These are phyloP conservation scores for Lottia gigantea DNA, from an alignment of 2,888 invertebrate species.

Conservation along the genomic window DNA sequence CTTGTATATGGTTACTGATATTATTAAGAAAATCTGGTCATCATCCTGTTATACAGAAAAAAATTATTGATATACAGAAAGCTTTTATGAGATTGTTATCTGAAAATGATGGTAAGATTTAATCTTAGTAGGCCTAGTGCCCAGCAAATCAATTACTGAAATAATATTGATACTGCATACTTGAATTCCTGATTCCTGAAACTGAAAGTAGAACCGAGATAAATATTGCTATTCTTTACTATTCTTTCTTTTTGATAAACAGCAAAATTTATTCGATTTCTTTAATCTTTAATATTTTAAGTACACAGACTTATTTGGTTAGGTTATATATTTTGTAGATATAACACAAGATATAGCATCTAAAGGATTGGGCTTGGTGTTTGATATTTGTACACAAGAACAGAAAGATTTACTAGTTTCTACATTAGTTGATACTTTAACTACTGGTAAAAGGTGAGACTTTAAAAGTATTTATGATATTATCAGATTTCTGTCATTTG, in stretches of 20 bases:
- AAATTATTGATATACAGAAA: constrained; percentile 79
- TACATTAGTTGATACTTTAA: constrained; percentile 84
- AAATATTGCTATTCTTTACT: no score
- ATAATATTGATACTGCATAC: no score
- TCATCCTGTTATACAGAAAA: constrained; percentile 76
- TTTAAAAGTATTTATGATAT: no score
- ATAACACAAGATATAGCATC: constrained; percentile 93
- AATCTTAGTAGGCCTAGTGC: no score
- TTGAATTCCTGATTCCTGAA: no score
- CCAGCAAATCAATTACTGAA: no score
- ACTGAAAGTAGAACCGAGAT: no score
- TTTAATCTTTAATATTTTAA: no score
- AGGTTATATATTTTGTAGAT: constrained; percentile 73
- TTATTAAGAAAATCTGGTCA: constrained; percentile 84
- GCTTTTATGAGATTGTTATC: constrained; percentile 88
- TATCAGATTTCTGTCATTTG: no score
- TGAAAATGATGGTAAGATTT: constrained; percentile 83
- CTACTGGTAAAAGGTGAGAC: constrained; percentile 75
- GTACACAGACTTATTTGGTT: no score
- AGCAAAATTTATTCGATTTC: no score
- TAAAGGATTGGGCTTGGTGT: constrained; percentile 89
- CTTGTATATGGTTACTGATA: constrained; percentile 88
- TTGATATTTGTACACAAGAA: constrained; percentile 81
- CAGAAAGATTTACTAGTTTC: constrained; percentile 80
- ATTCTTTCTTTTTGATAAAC: no score